Evolutionary conservation across 2,797 vertebrate species (phyloP), one percentile per base, ranked within the genome.

Genomic region (Pangasius djambal): DNA sequence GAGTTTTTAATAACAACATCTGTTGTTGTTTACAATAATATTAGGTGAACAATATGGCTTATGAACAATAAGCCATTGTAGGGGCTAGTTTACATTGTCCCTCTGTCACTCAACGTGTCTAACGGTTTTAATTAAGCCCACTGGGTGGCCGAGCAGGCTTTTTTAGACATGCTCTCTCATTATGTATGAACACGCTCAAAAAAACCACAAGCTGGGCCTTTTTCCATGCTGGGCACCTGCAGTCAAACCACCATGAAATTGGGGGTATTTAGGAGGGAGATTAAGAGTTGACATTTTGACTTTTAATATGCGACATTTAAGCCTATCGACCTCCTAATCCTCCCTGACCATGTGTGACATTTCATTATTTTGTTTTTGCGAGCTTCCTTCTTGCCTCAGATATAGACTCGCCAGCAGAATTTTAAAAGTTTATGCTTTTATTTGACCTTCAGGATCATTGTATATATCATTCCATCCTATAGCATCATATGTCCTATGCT

Each of bases 201-300:
- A 72, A 70, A 87, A 34, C 0, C 13, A 48, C 48, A 34, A 72
- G 40, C 34, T 69, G 25, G 81, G 50, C 83, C 74, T 86, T 86
- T 90, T 89, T 85, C 88, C 79, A 90, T 89, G 91, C 90, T 34
- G 87, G 74, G 55, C 89, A 91, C 90, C 86, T 91, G 89, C 90
- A 82, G 83, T 25, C 87, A 89, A 88, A 89, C 65, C 87, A 52
- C 77, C 92, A 89, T 91, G 87, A 91, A 92, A 91, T 91, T 91
- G 90, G 89, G 67, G 74, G 87, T 90, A 91, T 92, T 91, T 91
- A 89, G 83, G 81, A 82, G 63, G 88, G 83, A 92, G 91, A 91
- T 92, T 92, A 92, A 57, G 88, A 87, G 79, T 57, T 91, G 91
- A 92, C 92, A 91, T 92, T 92, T 92, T 87, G 86, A 90, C 91